phyloP scores from a whole-genome alignment of 2,113 vertebrate species.

The Cranoglanis bouderius region DNA sequence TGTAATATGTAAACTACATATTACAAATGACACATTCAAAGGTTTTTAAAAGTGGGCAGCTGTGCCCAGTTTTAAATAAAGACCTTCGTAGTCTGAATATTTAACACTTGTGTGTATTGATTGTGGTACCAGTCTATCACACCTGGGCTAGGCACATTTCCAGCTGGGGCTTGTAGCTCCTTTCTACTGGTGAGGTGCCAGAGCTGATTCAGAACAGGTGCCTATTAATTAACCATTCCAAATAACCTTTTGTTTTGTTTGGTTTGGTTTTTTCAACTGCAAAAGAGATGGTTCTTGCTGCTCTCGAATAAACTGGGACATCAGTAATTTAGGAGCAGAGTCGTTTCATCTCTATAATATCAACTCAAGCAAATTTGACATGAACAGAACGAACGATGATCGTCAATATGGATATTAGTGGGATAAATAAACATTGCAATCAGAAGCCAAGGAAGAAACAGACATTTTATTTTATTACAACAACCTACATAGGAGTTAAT shows the following conservation, averaged over 20 bases:
- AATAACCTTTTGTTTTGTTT: neutral
- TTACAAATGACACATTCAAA: neutral
- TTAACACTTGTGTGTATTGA: neutral
- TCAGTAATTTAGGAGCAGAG: neutral
- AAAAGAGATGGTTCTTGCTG: neutral
- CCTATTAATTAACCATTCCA: neutral
- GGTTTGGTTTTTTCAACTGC: neutral
- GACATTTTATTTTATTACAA: neutral
- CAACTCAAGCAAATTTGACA: neutral
- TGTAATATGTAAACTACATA: neutral
- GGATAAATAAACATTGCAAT: neutral
- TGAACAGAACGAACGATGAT: neutral
- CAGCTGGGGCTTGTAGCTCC: neutral
- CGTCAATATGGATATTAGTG: neutral
- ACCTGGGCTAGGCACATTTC: neutral
- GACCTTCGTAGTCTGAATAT: neutral
- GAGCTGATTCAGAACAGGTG: neutral
- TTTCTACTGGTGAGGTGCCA: neutral
- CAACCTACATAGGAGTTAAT: neutral
- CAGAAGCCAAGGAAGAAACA: neutral
- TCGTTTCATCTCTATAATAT: neutral
- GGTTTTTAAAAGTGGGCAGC: neutral
- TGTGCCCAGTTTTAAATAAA: too few species aligned
- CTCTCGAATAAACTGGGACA: neutral
- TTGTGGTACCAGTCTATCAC: neutral